Base-by-base conservation (phyloP, 1,140 invertebrate genomes). In the Habropoda laboriosa region DNA sequence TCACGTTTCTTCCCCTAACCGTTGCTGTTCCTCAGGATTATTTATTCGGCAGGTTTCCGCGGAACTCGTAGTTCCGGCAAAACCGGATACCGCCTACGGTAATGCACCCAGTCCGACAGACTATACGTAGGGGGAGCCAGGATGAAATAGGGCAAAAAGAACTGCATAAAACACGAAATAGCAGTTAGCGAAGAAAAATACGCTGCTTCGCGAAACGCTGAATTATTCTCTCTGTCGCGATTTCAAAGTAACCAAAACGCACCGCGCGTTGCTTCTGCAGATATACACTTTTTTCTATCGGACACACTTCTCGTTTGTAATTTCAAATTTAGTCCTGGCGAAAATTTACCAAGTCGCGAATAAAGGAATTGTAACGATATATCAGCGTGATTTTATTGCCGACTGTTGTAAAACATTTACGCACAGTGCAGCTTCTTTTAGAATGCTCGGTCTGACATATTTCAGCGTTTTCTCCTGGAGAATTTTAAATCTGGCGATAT, bases 11-110 rank as follows among this genome's bases (percentile, higher is more conserved):
- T 85, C 57, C 74, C 73, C 64, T 68, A 74, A 74, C 72, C 66
- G 67, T 58, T 68, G 63, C 81, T 84, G 86, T 90, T 90, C 88
- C 88, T 87, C 87, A 83, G 86, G 90, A 91, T 91, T 92, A 92
- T 92, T 91, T 92, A 92, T 92, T 91, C 90, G 89, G 80, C 87
- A 91, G 90, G 89, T 89, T 91, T 90, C 90, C 88, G 91, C 86
- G 87, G 84, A 89, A 87, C 87, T 89, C 86, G 89, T 81, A 86
- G 87, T 90, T 90, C 90, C 89, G 87, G 89, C 85, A 87, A 86
- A 87, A 89, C 89, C 89, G 91, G 91, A 91, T 88, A 89, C 89
- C 89, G 89, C 90, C 89, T 90, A 88, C 87, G 90, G 87, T 91
- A 92, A 92, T 91, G 89, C 86, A 91, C 87, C 85, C 87, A 85